A percentile compares a stretch with the other conserved stretches of the same genome.
Conservation (phyloP, 2,113 vertebrate species). For the Ifrita kowaldi region DNA sequence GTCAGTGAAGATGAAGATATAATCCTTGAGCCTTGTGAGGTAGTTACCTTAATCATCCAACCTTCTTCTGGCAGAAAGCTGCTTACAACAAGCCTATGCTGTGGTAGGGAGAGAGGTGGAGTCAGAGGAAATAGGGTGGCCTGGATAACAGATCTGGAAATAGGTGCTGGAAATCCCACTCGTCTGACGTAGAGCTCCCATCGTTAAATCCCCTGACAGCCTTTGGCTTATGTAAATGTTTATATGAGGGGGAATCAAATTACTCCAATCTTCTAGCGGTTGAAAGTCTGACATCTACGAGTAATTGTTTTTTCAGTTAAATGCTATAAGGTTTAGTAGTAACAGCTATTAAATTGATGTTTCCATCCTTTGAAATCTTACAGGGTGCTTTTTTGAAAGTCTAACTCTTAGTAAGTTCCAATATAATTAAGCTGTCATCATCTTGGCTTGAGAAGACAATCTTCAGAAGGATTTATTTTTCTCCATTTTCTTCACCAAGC, state of each 20-base stretch:
- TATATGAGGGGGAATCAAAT: neutral
- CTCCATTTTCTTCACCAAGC: neutral
- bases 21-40: conserved; percentile 42
- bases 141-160: conserved; percentile 38
- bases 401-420: neutral
- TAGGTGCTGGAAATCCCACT: conserved; percentile 34
- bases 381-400: neutral
- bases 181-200: neutral
- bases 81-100: conserved; percentile 19
- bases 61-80: conserved; percentile 57
- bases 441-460: neutral
- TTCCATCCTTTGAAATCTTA: neutral
- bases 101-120: neutral
- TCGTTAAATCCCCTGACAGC: neutral
- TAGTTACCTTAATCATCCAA: conserved; percentile 51
- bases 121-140: neutral
- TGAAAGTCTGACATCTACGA: neutral
- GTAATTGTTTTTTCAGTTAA: neutral
- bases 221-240: conserved; percentile 10
- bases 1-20: conserved; percentile 27
- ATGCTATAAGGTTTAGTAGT: neutral
- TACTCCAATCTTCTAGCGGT: neutral
- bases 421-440: neutral
- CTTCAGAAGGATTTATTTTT: neutral
- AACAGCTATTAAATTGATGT: neutral